Evolutionary conservation across 2,888 invertebrate genomes (phyloP), one percentile per base, ranked within the genome.

Genomic region (Octonoba sinensis): DNA sequence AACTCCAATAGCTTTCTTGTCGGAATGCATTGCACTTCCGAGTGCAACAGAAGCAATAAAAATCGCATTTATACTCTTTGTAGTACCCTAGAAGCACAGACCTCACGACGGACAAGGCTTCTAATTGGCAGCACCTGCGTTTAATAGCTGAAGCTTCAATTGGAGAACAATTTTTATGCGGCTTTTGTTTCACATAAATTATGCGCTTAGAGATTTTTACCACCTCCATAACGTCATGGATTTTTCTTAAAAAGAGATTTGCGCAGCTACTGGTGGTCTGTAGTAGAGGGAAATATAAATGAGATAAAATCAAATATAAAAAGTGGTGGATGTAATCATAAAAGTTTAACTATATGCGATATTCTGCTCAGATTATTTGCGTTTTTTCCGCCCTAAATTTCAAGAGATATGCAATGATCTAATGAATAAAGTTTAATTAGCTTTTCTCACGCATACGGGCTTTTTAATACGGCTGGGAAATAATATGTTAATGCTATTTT

Each of bases 71-170:
- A 54, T 54, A 8, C 54, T 18, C 54, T 54, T 8, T 20, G n/a
- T 16, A 51, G 24, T 75, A 44, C 51, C 22, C 27, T n/a, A 67
- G 56, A 18, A 16, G 54, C 22, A 22, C 22, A 64, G 36, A 44
- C 16, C 47, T 73, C 73, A n/a, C 51, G n/a, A 51, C 12, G 12
- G n/a, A 51, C 49, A 3, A 22, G 3, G 27, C 24, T 62, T 73
- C 79, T 79, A 79, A 79, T 79, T 79, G 79, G 79, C 72, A 79
- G 67, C 79, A 79, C 79, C 79, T 79, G 79, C 59, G 51, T 72
- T 78, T 71, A 78, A 78, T 77, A 62, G 76, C 69, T 18, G 49
- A 24, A 47, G 44, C 71, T 59, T 66, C 78, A 72, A 71, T 78
- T 66, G 78, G 57, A 78, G 71, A 70, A 64, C 71, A 57, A 71